Evolutionary conservation across 1,140 invertebrate species (phyloP), one percentile per base, ranked within the genome.

Genomic region (Acarapis woodi): DNA sequence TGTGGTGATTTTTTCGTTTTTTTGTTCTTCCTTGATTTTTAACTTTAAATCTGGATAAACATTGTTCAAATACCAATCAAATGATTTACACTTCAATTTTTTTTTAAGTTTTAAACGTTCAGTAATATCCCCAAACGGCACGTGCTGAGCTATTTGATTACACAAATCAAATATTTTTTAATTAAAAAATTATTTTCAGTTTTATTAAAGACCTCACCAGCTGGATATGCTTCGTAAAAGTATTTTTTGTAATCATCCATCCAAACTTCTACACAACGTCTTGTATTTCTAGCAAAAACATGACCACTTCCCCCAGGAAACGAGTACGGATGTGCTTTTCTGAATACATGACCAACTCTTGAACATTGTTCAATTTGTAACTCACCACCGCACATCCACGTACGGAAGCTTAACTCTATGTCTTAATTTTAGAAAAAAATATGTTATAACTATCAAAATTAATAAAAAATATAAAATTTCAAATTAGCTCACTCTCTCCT

Each of bases 41-140:
- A n/a, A n/a, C n/a, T n/a, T n/a, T n/a, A n/a, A n/a, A n/a, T 90
- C 79, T 10, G 87, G 87, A 60, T 90, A 96, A 18, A 99, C 82
- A 52, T 94, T 75, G 45, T 85, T 67, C 48, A 97, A 54, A 59
- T 90, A 99, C 90, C 90, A 97, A 47, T 74, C 71, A 59, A 97
- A 97, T 18, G 48, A 41, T 38, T 47, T 46, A 31, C 48, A 50
- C 14, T 46, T 41, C 3, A 50, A 28, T 37, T 44, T 33, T 37
- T 59, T 42, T 44, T 51, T 42, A 16, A 62, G 42, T 37, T 46
- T 41, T 30, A 57, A 24, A 35, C 58, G 48, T 33, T 59, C 49
- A 31, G 49, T 44, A 35, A 62, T 54, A 44, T 57, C 58, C n/a
- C 45, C 45, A 40, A 19, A 40, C 12, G 45, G 33, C 37, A 54